Base-by-base conservation (phyloP, 2,888 invertebrate species). In the Colostygia pectinataria region DNA sequence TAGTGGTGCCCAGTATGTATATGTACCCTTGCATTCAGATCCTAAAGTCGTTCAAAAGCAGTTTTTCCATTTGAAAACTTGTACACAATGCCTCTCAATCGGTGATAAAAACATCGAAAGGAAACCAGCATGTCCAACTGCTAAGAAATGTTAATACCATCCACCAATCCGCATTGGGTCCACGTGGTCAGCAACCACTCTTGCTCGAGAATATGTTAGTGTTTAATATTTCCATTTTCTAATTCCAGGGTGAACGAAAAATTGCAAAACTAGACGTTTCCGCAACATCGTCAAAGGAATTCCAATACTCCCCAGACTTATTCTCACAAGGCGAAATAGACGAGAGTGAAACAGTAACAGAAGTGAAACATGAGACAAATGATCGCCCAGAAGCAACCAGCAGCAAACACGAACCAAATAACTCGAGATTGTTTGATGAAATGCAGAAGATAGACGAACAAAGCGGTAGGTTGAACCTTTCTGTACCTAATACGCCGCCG, bases 261-360 rank as follows among this genome's bases (percentile, higher is more conserved):
- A 20, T 50, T 4, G 44, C 52, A 0, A 15, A 38, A n/a, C 25
- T 25, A 2, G 52, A 54, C 2, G n/a, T 31, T 9, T 43, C 52
- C n/a, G 27, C 20, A 13, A 28, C 33, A 9, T 3, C 40, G 0
- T 12, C 33, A 5, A 29, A 10, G 7, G 29, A 39, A 8, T 7
- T 7, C 9, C 28, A 43, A 18, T 20, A 45, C 2, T 59, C 57
- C 1, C 84, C 86, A 0, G 84, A 86, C 25, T 46, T 86, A 28
- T 86, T 86, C 57, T 72, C 77, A 7, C 74, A 76, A 63, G 77
- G 77, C 0, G 78, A 81, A 4, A 12, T 40, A 1, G 68, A 74
- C n/a, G n/a, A n/a, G n/a, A n/a, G n/a, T 0, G 52, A 68, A 15
- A 58, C 49, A n/a, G 45, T 68, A 7, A 42, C 57, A 7, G 65